Conservation (phyloP, 1,140 invertebrate genomes). For the Drosophila parvula region DNA sequence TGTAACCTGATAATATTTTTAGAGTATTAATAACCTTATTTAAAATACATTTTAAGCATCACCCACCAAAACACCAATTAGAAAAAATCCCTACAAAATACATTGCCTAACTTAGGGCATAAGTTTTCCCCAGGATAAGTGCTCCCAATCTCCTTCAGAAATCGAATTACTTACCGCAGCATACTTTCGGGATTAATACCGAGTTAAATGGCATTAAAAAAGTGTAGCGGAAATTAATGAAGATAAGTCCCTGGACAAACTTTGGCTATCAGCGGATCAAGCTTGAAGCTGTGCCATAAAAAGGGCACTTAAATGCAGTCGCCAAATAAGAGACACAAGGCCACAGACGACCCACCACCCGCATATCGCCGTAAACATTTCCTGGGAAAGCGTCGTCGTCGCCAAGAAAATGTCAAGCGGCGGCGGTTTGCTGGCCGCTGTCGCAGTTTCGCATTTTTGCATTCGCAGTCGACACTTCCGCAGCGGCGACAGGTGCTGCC, state of each 20-base stretch:
- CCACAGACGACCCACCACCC: background rate
- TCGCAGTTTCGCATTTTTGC: constrained; percentile 22
- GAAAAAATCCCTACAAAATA: background rate
- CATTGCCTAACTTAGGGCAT: constrained; percentile 12
- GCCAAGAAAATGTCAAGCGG: constrained; percentile 57
- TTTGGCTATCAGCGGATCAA: constrained; percentile 45
- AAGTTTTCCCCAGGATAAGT: background rate
- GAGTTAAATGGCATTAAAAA: constrained; percentile 39
- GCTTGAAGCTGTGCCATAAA: constrained; percentile 34
- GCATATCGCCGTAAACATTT: constrained; percentile 8
- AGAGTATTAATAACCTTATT: too few relatives aligned
- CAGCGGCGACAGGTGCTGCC: constrained; percentile 67
- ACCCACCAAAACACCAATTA: constrained; percentile 1
- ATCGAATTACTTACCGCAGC: constrained; percentile 2
- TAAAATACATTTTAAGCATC: too few relatives aligned
- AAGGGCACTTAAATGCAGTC: constrained; percentile 48
- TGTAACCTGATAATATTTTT: too few relatives aligned
- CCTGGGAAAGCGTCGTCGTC: constrained; percentile 22
- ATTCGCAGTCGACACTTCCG: constrained; percentile 34
- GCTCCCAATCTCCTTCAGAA: background rate
- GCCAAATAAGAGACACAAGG: constrained; percentile 20
- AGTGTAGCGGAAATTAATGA: constrained; percentile 36
- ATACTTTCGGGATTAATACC: constrained; percentile 35
- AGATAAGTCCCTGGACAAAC: constrained; percentile 36
- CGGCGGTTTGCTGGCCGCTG: constrained; percentile 33